Evolutionary conservation across 2,113 vertebrate species (phyloP).

Genomic region (Tychaedon coryphoeus): DNA sequence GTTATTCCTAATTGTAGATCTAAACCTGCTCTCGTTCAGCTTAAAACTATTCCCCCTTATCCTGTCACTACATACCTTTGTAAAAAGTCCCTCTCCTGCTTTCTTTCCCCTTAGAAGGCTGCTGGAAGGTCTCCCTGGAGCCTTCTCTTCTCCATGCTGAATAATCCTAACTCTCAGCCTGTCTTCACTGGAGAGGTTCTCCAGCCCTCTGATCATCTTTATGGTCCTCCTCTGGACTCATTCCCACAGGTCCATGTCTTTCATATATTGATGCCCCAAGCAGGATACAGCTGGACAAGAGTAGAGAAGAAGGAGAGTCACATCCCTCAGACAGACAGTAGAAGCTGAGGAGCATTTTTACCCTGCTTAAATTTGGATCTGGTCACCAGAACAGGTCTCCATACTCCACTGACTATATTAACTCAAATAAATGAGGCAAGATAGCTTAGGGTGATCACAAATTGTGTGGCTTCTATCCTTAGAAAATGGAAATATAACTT

Average conservation of each 20-base stretch:
- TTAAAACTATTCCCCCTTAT: neutral
- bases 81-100: neutral
- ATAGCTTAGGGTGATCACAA: neutral
- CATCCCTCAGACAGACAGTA: neutral
- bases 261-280: neutral
- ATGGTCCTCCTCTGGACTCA: neutral
- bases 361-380: neutral
- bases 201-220: neutral
- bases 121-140: neutral
- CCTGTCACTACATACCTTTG: neutral
- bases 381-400: neutral
- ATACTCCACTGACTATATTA: neutral
- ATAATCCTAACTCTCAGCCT: neutral
- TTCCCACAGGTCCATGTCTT: neutral
- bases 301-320: neutral
- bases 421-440: neutral
- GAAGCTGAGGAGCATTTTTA: neutral
- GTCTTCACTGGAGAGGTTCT: neutral
- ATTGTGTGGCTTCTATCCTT: neutral
- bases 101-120: neutral
- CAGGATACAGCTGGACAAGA: neutral
- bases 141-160: neutral
- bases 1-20: neutral
- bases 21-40: neutral
- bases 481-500: neutral